A percentile compares a stretch with the other conserved stretches of the same genome.
Evolutionary conservation across 2,113 vertebrate species (phyloP).

Genomic region (Brienomyrus longianalis): DNA sequence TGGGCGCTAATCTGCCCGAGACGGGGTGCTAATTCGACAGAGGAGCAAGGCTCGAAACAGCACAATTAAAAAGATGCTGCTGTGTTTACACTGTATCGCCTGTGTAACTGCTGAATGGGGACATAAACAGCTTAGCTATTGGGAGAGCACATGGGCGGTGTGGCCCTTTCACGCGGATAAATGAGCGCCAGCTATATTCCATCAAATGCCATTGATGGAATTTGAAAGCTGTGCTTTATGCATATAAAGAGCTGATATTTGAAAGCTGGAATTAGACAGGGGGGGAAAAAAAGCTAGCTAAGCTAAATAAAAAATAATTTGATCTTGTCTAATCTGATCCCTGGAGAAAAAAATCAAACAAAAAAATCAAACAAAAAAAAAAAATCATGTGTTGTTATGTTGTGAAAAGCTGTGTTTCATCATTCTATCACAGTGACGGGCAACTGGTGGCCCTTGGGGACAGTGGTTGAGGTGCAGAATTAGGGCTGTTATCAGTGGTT

Average conservation of each 20-base stretch:
- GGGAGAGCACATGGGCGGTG: conserved; percentile 49
- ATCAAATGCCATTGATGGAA: conserved; percentile 59
- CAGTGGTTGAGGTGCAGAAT: conserved; percentile 32
- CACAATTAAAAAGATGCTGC: conserved; percentile 66
- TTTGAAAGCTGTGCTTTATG: conserved; percentile 59
- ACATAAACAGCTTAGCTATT: conserved; percentile 67
- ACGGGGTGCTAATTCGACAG: conserved; percentile 56
- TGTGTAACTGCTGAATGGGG: conserved; percentile 64
- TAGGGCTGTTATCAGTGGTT: conserved; percentile 27
- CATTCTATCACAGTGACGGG: conserved; percentile 32
- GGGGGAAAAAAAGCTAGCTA: conserved; percentile 54
- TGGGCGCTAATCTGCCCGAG: conserved; percentile 57
- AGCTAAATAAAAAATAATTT: conserved; percentile 56
- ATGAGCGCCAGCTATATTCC: conserved; percentile 48
- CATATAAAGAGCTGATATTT: conserved; percentile 58
- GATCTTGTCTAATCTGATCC: conserved; percentile 64
- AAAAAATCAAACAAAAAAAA: conserved; percentile 19
- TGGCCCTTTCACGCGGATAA: conserved; percentile 45
- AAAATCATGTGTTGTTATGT: conserved; percentile 27
- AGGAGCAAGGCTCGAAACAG: conserved; percentile 57
- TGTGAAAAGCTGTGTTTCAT: conserved; percentile 39
- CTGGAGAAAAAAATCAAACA: conserved; percentile 29
- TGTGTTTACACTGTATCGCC: conserved; percentile 66
- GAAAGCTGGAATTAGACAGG: conserved; percentile 61
- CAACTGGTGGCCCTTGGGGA: neutral